phyloP scores from a whole-genome alignment of 2,113 vertebrate genomes.

The Melozone crissalis region DNA sequence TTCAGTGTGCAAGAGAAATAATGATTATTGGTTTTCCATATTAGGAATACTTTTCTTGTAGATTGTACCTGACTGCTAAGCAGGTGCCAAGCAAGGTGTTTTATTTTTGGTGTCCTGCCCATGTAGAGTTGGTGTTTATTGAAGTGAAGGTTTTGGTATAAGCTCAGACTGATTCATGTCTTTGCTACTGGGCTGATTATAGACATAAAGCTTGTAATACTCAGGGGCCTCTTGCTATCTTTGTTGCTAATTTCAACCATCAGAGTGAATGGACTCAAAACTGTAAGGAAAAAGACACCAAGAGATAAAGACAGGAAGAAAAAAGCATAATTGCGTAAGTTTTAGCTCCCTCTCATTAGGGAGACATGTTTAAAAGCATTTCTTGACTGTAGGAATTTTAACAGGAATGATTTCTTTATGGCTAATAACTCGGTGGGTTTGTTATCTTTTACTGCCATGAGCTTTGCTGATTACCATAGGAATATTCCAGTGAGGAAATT shows the following conservation, averaged over 20 bases:
- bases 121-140: background rate
- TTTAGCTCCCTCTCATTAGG: background rate
- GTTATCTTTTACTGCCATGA: background rate
- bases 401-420: background rate
- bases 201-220: background rate
- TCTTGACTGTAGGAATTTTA: background rate
- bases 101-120: background rate
- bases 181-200: background rate
- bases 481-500: background rate
- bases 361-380: background rate
- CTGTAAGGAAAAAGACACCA: background rate
- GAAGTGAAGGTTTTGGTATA: background rate
- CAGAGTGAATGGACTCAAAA: background rate
- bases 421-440: background rate
- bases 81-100: background rate
- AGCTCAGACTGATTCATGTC: background rate
- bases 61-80: background rate
- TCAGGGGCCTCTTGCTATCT: background rate
- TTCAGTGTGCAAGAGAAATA: background rate
- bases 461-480: background rate
- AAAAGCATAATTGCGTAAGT: accelerated
- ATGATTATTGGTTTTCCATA: background rate
- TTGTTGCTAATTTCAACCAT: background rate
- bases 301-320: background rate
- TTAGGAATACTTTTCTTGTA: background rate